phyloP scores from a whole-genome alignment of 2,113 vertebrate genomes.

The Rhynchomys soricoides region DNA sequence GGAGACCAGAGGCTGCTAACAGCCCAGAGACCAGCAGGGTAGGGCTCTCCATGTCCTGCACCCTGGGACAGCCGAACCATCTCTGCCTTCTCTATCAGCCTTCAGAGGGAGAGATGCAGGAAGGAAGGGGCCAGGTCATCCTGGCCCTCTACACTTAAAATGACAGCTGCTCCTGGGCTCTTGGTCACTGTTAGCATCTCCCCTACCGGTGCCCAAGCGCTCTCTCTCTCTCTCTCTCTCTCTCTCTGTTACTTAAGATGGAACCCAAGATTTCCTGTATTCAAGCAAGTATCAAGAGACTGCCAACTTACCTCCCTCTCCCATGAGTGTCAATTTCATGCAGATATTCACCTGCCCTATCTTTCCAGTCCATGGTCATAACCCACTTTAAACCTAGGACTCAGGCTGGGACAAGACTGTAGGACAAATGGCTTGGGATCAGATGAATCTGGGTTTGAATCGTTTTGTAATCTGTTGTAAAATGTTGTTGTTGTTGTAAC shows the following conservation, averaged over 20 bases:
- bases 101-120: conserved; percentile 76
- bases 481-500: no score
- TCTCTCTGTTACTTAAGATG: background rate
- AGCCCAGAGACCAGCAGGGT: conserved; percentile 90
- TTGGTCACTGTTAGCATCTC: background rate
- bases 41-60: conserved; percentile 91
- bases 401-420: background rate
- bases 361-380: background rate
- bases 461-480: background rate
- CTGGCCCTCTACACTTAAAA: background rate
- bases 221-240: no score
- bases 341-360: background rate
- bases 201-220: no score
- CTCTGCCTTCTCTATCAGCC: conserved; percentile 96
- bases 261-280: background rate
- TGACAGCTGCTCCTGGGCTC: background rate
- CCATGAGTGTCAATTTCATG: background rate
- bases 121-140: background rate
- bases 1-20: conserved; percentile 90
- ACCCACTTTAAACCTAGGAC: background rate
- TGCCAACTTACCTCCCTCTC: background rate
- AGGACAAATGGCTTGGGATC: background rate
- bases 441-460: background rate
- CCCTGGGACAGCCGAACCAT: conserved; percentile 94
- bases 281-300: background rate